A percentile compares a stretch with the other conserved stretches of the same genome.
phyloP scores from a whole-genome alignment of 2,797 vertebrate species.

The Sebastes baramenuke region DNA sequence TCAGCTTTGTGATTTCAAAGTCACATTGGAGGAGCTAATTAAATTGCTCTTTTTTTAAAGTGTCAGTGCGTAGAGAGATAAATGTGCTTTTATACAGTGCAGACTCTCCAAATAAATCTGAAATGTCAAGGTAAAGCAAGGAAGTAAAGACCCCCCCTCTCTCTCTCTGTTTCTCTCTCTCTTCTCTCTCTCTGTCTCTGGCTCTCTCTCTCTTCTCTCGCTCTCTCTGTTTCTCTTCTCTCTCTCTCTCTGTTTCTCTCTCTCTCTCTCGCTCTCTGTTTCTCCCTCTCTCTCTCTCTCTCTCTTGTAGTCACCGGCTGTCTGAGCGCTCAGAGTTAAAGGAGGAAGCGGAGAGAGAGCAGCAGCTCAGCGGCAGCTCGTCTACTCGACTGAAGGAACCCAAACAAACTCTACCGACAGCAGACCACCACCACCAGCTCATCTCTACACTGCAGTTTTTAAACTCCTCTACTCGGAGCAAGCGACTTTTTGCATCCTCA shows the following conservation, averaged over 20 bases:
- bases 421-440: not conserved
- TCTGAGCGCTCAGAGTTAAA: conserved; percentile 52
- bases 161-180: not conserved
- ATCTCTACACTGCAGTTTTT: not conserved
- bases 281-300: not conserved
- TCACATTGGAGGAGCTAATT: not conserved
- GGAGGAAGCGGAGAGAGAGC: conserved; percentile 58
- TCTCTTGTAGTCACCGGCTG: not conserved
- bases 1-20: not conserved
- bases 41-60: not conserved
- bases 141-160: not conserved
- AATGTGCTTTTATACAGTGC: not conserved
- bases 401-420: not conserved
- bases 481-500: not conserved
- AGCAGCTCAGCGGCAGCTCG: conserved; percentile 23
- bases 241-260: not conserved
- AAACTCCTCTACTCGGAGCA: not conserved
- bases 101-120: not conserved
- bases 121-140: not conserved
- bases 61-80: not conserved
- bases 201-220: not conserved
- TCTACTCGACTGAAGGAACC: not conserved
- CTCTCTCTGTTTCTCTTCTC: no score
- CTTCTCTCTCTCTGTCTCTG: not conserved
- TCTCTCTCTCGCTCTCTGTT: not conserved